Base-by-base conservation (phyloP, 2,888 invertebrate genomes). In the Rhyacophila evoluta region DNA sequence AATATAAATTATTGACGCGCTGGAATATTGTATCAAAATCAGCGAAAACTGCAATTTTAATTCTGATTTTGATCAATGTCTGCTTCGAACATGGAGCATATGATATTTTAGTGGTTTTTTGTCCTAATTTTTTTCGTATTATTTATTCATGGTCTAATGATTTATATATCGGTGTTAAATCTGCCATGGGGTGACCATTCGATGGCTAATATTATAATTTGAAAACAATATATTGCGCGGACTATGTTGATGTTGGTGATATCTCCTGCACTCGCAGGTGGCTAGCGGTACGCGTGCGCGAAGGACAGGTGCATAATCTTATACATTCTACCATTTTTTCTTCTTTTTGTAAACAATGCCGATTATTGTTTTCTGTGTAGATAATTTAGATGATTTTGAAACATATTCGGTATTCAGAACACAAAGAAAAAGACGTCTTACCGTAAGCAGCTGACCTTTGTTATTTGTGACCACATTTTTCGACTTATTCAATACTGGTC, bases 241-340 rank as follows among this genome's bases (percentile, higher is more conserved):
- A 19, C 15, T 1, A 19, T 10, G 55, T 55, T 55, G 10, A 55
- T 55, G 19, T 55, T 55, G 55, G 55, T 55, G 55, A 25, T 55
- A 55, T 55, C 55, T 55, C 55, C 19, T 19, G 55, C 55, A 70
- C 15, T 41, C 76, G 76, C 76, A 76, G 76, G 76, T 76, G 76
- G 76, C 72, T 29, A 55, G 38, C 76, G 72, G 41, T 27, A 55
- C 72, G 33, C 41, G 37, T 69, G 69, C 69, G 69, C 69, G 29
- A 69, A 12, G 15, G 72, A 55, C 76, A 76, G 76, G 75, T 75
- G 75, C 75, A 8, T 70, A 38, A 75, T 55, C 55, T 19, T 19
- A 6, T 55, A 55, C 19, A 15, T 25, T 19, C 25, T 8, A 55
- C 55, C 19, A 19, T 19, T 55, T 55, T 55, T 55, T 55, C 12